A percentile compares a stretch with the other conserved stretches of the same genome.
These are phyloP conservation scores for Neosilurus mollespiculum DNA, from an alignment of 2,797 vertebrate species.

Conservation along the genomic window DNA sequence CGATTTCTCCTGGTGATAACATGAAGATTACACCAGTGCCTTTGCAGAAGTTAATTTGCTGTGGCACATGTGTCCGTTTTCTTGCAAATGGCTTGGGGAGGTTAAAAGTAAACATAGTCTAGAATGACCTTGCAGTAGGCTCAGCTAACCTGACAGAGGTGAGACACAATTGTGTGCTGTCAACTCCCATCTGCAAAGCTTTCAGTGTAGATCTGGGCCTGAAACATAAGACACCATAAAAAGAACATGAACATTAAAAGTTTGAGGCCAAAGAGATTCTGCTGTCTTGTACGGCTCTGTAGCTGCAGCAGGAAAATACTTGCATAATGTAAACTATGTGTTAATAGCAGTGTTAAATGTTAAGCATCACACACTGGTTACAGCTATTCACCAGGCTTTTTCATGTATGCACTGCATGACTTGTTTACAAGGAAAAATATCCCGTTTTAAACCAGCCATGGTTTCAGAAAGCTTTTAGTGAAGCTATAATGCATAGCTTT, in stretches of 20 bases:
- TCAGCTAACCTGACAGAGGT: slow-evolving; percentile 43
- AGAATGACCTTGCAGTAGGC: slow-evolving; percentile 33
- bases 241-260: slow-evolving; percentile 42
- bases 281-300: slow-evolving; percentile 38
- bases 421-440: neutral
- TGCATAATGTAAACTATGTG: slow-evolving; percentile 36
- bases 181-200: slow-evolving; percentile 40
- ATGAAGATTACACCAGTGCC: neutral
- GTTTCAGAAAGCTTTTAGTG: no score
- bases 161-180: slow-evolving; percentile 20
- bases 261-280: slow-evolving; percentile 37
- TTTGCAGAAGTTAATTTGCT: slow-evolving; percentile 26
- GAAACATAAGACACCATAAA: slow-evolving; percentile 26
- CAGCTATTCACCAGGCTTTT: slow-evolving; percentile 35
- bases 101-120: slow-evolving; percentile 33
- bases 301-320: slow-evolving; percentile 30
- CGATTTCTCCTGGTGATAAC: slow-evolving; percentile 15
- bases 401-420: slow-evolving; percentile 1
- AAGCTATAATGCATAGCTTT: neutral
- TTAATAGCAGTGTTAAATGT: slow-evolving; percentile 50
- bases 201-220: slow-evolving; percentile 39
- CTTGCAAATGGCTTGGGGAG: slow-evolving; percentile 26
- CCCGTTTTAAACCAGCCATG: no score
- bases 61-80: slow-evolving; percentile 36
- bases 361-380: slow-evolving; percentile 30